Conservation (phyloP, 1,140 invertebrate genomes). For the Coelopa frigida region DNA sequence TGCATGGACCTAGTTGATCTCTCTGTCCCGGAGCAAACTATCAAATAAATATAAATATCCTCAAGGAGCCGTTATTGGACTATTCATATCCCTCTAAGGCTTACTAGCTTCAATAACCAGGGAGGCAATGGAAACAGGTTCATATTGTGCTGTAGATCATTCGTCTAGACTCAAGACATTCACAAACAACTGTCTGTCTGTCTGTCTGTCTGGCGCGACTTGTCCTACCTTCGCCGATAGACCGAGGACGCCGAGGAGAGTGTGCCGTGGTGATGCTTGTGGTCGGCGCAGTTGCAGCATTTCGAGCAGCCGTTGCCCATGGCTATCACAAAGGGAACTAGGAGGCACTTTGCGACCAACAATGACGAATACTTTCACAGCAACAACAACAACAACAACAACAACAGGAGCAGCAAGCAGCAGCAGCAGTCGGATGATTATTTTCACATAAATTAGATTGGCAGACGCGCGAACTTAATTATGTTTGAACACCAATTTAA, state of each 20-base stretch:
- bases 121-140: not conserved
- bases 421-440: too few relatives aligned
- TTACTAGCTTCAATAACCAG: not conserved
- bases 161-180: too few relatives aligned
- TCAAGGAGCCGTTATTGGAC: not conserved
- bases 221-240: constrained; percentile 39
- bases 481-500: too few relatives aligned
- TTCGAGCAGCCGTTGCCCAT: constrained; percentile 45
- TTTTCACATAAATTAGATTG: too few relatives aligned
- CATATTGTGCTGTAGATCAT: not conserved
- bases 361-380: too few relatives aligned
- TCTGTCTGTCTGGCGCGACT: not conserved
- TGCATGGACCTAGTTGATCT: too few relatives aligned
- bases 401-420: too few relatives aligned
- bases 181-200: not conserved
- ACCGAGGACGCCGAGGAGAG: constrained; percentile 41
- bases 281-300: constrained; percentile 42
- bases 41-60: not conserved
- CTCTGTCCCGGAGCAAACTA: too few relatives aligned
- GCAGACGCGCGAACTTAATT: too few relatives aligned
- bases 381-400: too few relatives aligned
- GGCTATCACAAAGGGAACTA: too few relatives aligned
- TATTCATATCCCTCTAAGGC: not conserved
- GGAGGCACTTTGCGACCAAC: too few relatives aligned
- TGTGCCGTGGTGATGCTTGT: constrained; percentile 38